Evolutionary conservation across 2,797 vertebrate genomes (phyloP).

Genomic region (Enteromius unitaeniatus): DNA sequence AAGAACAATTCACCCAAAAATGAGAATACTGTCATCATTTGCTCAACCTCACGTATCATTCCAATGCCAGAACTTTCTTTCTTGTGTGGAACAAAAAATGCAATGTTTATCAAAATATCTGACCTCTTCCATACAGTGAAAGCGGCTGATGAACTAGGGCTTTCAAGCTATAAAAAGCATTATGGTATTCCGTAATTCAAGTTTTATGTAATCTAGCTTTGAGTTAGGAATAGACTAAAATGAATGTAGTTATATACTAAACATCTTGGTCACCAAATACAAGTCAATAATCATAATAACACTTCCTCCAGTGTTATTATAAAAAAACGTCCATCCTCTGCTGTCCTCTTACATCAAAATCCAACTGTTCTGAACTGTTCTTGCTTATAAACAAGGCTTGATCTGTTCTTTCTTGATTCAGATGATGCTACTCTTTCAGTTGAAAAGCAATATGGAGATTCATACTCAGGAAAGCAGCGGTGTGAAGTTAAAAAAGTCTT

Average conservation of each 20-base stretch:
- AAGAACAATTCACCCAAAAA: slow-evolving; percentile 9
- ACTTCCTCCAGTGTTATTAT: not conserved
- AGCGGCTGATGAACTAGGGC: not conserved
- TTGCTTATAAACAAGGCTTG: not conserved
- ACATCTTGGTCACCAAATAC: not conserved
- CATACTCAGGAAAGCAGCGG: not conserved
- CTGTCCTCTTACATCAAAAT: not conserved
- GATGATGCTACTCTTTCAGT: not conserved
- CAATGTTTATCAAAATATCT: not conserved
- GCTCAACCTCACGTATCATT: not conserved
- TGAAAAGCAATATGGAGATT: not conserved
- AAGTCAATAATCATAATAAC: not conserved
- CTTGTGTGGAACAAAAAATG: not conserved
- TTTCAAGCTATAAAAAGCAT: not conserved
- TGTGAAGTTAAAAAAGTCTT: not conserved
- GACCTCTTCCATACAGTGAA: not conserved
- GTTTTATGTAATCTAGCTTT: not conserved
- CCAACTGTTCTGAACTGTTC: not conserved
- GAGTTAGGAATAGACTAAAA: not conserved
- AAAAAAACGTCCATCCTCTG: not conserved
- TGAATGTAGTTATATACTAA: not conserved
- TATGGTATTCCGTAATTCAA: not conserved
- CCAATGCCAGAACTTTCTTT: not conserved
- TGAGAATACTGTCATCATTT: not conserved
- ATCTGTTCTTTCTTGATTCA: not conserved